These are phyloP conservation scores for Megaustenia siamemsis DNA, from an alignment of 2,888 invertebrate genomes.

Conservation along the genomic window DNA sequence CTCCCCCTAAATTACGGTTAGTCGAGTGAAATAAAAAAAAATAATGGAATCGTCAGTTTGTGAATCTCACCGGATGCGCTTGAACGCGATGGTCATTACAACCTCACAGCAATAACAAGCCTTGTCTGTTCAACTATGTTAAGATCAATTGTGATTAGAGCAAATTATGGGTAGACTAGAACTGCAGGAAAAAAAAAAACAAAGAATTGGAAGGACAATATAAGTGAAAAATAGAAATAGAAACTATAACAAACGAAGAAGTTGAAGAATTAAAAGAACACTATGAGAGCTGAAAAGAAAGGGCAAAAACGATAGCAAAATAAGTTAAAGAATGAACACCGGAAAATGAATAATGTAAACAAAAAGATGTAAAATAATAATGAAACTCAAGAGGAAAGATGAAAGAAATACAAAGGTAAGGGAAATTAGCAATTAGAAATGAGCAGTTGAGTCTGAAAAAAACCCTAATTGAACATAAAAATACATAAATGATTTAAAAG, in stretches of 20 bases:
- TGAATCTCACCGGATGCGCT: no score
- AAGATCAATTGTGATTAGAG: no score
- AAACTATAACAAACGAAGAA: slow-evolving; percentile 1
- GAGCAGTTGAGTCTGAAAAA: background rate
- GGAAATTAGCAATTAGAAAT: background rate
- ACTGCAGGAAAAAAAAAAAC: background rate
- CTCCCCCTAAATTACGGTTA: no score
- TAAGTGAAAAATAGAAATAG: background rate
- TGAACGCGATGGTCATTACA: no score
- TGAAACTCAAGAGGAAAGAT: background rate
- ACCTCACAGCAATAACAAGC: no score
- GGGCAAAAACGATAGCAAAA: background rate
- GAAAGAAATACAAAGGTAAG: background rate
- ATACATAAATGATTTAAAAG: no score
- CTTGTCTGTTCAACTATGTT: no score
- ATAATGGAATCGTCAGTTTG: no score
- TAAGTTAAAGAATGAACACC: background rate
- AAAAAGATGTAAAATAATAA: background rate
- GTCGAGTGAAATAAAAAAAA: no score
- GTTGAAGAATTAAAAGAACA: background rate
- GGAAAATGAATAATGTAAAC: background rate
- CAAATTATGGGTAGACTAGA: background rate
- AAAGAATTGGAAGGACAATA: background rate
- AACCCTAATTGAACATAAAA: no score
- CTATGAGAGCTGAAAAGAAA: background rate